Base-by-base conservation (phyloP, 2,113 vertebrate genomes). In the Strigops habroptila region DNA sequence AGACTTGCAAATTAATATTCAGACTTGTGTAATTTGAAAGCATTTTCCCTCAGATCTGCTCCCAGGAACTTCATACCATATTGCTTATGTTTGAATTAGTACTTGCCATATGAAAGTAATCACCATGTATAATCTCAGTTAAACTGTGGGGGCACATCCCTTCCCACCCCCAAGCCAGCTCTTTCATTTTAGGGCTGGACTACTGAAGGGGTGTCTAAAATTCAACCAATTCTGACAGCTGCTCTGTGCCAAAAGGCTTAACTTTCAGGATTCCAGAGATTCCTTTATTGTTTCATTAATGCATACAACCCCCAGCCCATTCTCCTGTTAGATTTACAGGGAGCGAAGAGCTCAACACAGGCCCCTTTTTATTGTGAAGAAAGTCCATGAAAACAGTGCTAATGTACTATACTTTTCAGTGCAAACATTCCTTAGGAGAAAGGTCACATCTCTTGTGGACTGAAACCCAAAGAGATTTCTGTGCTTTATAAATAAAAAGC, bases 261-360 rank as follows among this genome's bases (percentile, higher is more conserved):
- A 87, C 92, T 90, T 96, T 23, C 96, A 86, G 79, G 76, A 95
- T 96, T 95, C 95, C 95, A 95, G 91, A 94, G 91, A 95, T 96
- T 96, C 93, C 94, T 96, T 96, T 64, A 81, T 95, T 96, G 94
- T 91, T 94, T 71, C 82, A 67, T 86, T 96, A 91, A 93, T 71
- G 91, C 92, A 55, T 14, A 18, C 86, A 88, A 55, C 74, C 81
- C 86, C 86, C 53, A 62, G 67, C 80, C 78, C 49, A 19, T 49
- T 90, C 86, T 92, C 57, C 77, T 65, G 48, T n/a, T 69, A 46
- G 79, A 37, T 60, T 14, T 80, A 28, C 76, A 94, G 91, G 3
- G 17, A 76, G 35, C 4, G 63, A 43, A 60, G 82, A 83, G 85
- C 69, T 88, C 79, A 86, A 59, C 83, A 59, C 77, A 53, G 59